Evolutionary conservation across 2,797 vertebrate species (phyloP).

Genomic region (Lateolabrax maculatus): DNA sequence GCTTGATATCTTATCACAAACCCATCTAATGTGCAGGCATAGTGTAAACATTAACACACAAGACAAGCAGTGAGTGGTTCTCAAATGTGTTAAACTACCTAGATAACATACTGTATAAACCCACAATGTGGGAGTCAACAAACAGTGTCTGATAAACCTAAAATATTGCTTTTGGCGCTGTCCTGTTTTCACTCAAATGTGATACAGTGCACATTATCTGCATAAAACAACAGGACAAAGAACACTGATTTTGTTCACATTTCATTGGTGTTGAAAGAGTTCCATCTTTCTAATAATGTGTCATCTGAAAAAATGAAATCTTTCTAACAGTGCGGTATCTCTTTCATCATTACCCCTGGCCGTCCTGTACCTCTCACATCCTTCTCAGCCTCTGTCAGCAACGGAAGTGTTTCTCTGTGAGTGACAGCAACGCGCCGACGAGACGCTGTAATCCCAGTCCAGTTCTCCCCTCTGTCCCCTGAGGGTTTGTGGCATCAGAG

Average conservation of each 20-base stretch:
- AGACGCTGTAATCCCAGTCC: slow-evolving; percentile 69
- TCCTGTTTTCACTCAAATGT: slow-evolving; percentile 1
- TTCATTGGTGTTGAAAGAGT: slow-evolving; percentile 35
- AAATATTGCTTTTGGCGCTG: slow-evolving; percentile 1
- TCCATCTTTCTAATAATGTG: slow-evolving; percentile 48
- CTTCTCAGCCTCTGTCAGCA: slow-evolving; percentile 38
- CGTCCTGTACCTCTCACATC: slow-evolving; percentile 35
- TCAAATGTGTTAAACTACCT: slow-evolving; percentile 4
- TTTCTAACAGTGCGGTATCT: slow-evolving; percentile 33
- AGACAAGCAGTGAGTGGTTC: not conserved
- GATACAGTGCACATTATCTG: slow-evolving; percentile 2
- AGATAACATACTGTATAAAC: slow-evolving; percentile 15
- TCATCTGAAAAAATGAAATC: slow-evolving; percentile 47
- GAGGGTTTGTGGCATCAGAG: slow-evolving; percentile 72
- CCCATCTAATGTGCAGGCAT: slow-evolving; percentile 42
- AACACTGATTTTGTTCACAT: slow-evolving; percentile 19
- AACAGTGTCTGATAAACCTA: slow-evolving; percentile 29
- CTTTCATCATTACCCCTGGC: slow-evolving; percentile 54
- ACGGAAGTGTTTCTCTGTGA: slow-evolving; percentile 70
- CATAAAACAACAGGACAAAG: slow-evolving; percentile 13
- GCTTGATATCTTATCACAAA: slow-evolving; percentile 42
- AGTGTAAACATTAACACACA: slow-evolving; percentile 37
- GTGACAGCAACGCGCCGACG: slow-evolving; percentile 69
- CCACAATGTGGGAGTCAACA: slow-evolving; percentile 23
- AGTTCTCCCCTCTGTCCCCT: slow-evolving; percentile 65